Evolutionary conservation across 2,113 vertebrate genomes (phyloP), one percentile per base, ranked within the genome.

Genomic region (Channa maculata): DNA sequence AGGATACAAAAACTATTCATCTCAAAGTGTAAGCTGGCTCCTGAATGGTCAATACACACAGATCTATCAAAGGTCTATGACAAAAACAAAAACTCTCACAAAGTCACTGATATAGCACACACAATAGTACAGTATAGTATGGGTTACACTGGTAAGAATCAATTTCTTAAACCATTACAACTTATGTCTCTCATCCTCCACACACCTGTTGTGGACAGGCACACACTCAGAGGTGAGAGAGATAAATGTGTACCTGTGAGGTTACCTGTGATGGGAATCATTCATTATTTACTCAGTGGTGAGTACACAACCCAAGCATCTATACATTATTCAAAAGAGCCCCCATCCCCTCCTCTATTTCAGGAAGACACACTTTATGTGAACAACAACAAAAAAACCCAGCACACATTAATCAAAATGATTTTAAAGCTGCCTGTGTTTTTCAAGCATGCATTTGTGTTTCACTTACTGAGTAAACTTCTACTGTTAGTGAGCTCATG

Each of bases 201-300:
- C 72, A 55, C 57, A 52, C 37, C 6, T 41, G 4, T 5, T 41
- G 39, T 41, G 39, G 39, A 36, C 54, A 64, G 44, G 43, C n/a
- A 15, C 62, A 52, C 3, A 12, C 9, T 4, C 7, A 8, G 33
- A 82, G 62, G 71, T 62, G 79, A 91, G 76, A 82, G 82, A 89
- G 80, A 91, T 89, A 84, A 89, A 84, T 82, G 85, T 79, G 85
- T 77, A 79, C 83, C 86, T 86, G 91, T 80, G 86, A 91, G 90
- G 88, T 92, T 92, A 92, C 84, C 89, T 88, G 89, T 89, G 91
- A 91, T 93, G 87, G 87, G 84, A 24, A 79, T 94, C 91, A 92
- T 94, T 44, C 83, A 94, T 94, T 92, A 94, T 94, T 94, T 84
- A 94, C 78, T 83, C 65, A 64, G 68, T 86, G 86, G 86, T 89